Evolutionary conservation across 2,888 invertebrate genomes (phyloP).

Genomic region (Ctena decussata): DNA sequence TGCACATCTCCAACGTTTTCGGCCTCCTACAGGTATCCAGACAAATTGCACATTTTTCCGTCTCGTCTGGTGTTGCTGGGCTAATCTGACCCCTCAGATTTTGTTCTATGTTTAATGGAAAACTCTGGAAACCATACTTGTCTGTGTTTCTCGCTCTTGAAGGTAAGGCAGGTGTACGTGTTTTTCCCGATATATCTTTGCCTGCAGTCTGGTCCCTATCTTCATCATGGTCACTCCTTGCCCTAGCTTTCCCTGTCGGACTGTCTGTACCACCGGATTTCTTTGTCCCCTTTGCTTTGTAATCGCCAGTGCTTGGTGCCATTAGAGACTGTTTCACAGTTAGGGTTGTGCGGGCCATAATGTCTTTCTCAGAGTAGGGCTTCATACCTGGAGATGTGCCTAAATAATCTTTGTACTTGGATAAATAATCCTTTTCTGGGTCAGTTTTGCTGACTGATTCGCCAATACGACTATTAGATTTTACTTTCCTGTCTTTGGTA

Average conservation of each 20-base stretch:
- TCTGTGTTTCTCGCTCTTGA: no score
- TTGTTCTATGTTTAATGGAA: slow-evolving; percentile 32
- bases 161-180: no score
- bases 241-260: not conserved
- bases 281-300: not conserved
- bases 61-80: not conserved
- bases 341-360: not conserved
- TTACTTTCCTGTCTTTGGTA: not conserved
- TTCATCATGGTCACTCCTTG: not conserved
- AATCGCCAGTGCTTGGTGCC: not conserved
- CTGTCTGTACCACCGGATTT: not conserved
- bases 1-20: slow-evolving; percentile 68
- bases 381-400: not conserved
- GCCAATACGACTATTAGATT: not conserved
- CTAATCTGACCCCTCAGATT: not conserved
- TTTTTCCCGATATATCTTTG: no score
- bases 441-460: not conserved
- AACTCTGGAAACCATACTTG: slow-evolving; percentile 40
- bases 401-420: no score
- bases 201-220: no score
- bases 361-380: not conserved
- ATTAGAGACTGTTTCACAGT: not conserved
- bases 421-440: not conserved
- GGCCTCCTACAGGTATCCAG: slow-evolving; percentile 62
- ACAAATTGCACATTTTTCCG: slow-evolving; percentile 70